Evolutionary conservation across 1,140 invertebrate genomes (phyloP), one percentile per base, ranked within the genome.

Genomic region (Tetraneura akinire): DNA sequence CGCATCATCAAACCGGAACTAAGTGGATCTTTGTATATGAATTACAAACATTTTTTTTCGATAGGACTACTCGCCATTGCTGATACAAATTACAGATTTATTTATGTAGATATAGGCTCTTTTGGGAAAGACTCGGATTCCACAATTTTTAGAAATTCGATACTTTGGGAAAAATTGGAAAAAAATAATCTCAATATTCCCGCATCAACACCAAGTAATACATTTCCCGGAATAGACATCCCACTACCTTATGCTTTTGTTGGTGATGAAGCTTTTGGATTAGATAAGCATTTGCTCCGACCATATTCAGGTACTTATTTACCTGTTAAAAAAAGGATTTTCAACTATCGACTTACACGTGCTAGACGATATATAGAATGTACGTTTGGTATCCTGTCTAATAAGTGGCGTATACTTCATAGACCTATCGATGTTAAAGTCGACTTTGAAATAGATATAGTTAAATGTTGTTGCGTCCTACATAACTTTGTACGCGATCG

Each of bases 331-430:
- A 82, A 86, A 78, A 82, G 82, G 78, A 82, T 85, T 37, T 87
- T 85, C 81, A 86, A 87, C 80, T 87, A 86, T 82, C 32, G 83
- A 37, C 80, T 83, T 21, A 73, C 49, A 57, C 21, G 84, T 66
- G 83, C 82, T 26, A 64, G 84, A 74, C 51, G 85, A 51, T 84
- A 84, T 18, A 82, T 86, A 10, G 86, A 87, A 81, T 87, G 87
- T 83, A 83, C 84, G 11, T 87, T 87, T 84, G 85, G 86, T 3
- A 84, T 85, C 8, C 32, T 37, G 51, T 57, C 82, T 45, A 83
- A 82, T 80, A 83, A 83, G 55, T 83, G 83, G 82, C 68, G 82
- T 57, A 84, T 84, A 80, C 83, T 84, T 81, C 83, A 84, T 76
- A 62, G 80, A 68, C 83, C 84, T 55, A 81, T 84, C 8, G 83